Evolutionary conservation across 2,888 invertebrate genomes (phyloP).

Genomic region (Rotaria macrura): DNA sequence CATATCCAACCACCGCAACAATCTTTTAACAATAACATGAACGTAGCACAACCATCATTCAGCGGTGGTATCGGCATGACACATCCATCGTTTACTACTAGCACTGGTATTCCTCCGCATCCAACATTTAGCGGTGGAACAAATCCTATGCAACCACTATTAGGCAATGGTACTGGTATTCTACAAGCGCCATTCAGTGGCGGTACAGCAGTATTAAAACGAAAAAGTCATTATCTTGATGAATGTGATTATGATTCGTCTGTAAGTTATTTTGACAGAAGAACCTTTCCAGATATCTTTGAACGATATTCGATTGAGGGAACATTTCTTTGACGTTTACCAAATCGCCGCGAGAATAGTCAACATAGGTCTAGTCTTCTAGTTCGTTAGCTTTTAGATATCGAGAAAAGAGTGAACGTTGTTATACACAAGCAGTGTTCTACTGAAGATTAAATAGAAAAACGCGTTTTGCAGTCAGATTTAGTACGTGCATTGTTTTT

Average conservation of each 20-base stretch:
- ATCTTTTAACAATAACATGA: neutral
- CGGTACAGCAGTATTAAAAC: neutral
- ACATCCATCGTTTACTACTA: neutral
- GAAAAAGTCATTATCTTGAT: neutral
- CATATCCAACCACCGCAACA: neutral
- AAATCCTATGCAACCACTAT: neutral
- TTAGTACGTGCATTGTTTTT: too few species aligned
- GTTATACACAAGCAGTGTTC: too few species aligned
- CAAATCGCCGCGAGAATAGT: too few species aligned
- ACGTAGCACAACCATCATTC: neutral
- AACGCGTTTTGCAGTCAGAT: too few species aligned
- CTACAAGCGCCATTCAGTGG: neutral
- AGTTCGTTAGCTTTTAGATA: too few species aligned
- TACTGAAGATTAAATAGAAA: too few species aligned
- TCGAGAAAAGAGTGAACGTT: too few species aligned
- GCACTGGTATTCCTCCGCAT: neutral
- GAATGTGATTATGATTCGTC: neutral
- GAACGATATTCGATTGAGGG: too few species aligned
- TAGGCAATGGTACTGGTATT: neutral
- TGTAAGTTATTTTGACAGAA: neutral
- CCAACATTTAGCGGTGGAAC: neutral
- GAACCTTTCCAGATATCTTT: too few species aligned
- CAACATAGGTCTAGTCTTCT: too few species aligned
- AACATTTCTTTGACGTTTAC: too few species aligned
- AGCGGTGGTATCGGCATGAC: neutral